Conservation (phyloP, 2,888 invertebrate species). For the Drosophila picticornis region DNA sequence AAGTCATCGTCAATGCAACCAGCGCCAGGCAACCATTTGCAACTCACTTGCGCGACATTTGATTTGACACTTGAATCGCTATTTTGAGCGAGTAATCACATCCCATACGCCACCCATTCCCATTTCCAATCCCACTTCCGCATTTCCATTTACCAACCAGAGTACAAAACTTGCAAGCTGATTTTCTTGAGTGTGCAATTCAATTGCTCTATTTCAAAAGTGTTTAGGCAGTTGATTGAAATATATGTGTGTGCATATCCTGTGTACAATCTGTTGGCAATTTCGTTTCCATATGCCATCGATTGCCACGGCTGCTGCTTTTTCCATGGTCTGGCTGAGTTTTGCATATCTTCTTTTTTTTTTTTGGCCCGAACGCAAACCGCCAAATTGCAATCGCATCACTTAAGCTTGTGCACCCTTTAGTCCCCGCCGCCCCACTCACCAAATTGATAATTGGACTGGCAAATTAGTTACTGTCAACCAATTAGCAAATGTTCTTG, state of each 20-base stretch:
- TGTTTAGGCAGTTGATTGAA: constrained; percentile 74
- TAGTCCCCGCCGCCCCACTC: neutral
- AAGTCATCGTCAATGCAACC: constrained; percentile 43
- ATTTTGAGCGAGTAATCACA: constrained; percentile 49
- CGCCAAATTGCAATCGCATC: constrained; percentile 29
- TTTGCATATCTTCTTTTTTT: constrained; percentile 24
- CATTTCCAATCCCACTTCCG: neutral
- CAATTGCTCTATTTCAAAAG: constrained; percentile 52
- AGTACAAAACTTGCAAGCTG: constrained; percentile 50
- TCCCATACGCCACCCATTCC: neutral
- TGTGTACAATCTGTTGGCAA: constrained; percentile 27
- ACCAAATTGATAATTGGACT: constrained; percentile 47
- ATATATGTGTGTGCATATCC: constrained; percentile 42
- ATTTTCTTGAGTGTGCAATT: constrained; percentile 62
- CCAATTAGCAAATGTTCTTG: constrained; percentile 64
- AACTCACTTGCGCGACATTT: constrained; percentile 55
- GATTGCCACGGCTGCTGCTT: constrained; percentile 24
- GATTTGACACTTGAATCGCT: constrained; percentile 76
- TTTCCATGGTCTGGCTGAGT: constrained; percentile 11
- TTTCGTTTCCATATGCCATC: constrained; percentile 32
- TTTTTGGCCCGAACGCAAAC: constrained; percentile 8
- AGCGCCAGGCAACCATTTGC: constrained; percentile 20
- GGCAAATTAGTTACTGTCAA: constrained; percentile 57
- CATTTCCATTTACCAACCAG: neutral
- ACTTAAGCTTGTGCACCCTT: constrained; percentile 32